Evolutionary conservation across 2,113 vertebrate species (phyloP).

Genomic region (Anoura caudifer): DNA sequence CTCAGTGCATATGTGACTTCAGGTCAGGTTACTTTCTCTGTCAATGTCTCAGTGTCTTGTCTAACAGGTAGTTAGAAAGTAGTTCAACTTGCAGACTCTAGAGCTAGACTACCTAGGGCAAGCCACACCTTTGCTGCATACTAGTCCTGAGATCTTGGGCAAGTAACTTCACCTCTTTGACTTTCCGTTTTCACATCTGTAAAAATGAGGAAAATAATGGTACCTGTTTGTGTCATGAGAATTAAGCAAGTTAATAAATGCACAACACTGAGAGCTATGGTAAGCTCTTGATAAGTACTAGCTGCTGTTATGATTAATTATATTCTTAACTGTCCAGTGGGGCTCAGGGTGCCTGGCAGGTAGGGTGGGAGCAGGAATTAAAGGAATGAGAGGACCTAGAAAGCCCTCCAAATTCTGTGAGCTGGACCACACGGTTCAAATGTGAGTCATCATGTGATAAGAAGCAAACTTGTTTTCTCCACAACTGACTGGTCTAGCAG

Average conservation of each 20-base stretch:
- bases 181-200: not conserved
- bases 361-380: not conserved
- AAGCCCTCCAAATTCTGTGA: not conserved
- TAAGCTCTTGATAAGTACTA: not conserved
- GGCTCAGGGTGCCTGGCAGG: not conserved
- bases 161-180: conserved; percentile 26
- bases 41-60: not conserved
- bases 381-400: not conserved
- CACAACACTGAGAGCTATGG: not conserved
- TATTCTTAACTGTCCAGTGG: not conserved
- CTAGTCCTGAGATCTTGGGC: not conserved
- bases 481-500: not conserved
- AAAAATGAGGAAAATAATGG: not conserved
- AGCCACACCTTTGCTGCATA: not conserved
- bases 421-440: not conserved
- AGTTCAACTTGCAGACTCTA: not conserved
- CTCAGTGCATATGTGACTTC: not conserved
- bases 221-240: not conserved
- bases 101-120: not conserved
- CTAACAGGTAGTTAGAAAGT: not conserved
- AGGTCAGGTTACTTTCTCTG: not conserved
- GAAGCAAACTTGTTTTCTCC: not conserved
- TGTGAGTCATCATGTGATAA: not conserved
- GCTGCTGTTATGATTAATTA: not conserved
- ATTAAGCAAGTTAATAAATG: not conserved